Conservation (phyloP, 2,888 invertebrate species). For the Dysmachus trigonus region DNA sequence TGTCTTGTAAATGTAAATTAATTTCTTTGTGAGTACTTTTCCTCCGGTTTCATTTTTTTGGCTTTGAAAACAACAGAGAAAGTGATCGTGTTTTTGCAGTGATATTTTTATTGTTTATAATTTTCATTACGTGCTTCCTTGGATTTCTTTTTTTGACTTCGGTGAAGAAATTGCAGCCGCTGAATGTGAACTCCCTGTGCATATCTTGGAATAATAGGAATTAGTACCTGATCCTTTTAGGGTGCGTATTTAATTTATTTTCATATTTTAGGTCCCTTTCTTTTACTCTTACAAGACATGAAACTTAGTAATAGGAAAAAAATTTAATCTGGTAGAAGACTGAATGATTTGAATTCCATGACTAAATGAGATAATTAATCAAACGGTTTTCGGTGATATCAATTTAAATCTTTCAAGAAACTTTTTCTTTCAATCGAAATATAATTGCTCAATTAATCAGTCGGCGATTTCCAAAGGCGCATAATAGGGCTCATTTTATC, state of each 20-base stretch:
- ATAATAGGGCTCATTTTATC: too few relatives aligned
- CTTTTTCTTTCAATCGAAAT: background rate
- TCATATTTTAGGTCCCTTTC: too few relatives aligned
- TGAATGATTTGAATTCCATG: background rate
- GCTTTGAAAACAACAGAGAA: constrained; percentile 40
- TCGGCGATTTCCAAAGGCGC: background rate
- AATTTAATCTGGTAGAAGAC: background rate
- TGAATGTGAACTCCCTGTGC: background rate
- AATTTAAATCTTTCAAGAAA: too few relatives aligned
- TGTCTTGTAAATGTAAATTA: background rate
- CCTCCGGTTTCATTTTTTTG: constrained; percentile 25
- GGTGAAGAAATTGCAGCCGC: background rate
- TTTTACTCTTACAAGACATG: background rate
- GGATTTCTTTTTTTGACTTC: constrained; percentile 16
- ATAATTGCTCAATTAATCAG: background rate
- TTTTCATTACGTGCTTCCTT: constrained; percentile 27
- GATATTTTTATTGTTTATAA: constrained; percentile 40
- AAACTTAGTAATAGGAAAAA: background rate
- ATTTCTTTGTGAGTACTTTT: constrained; percentile 30
- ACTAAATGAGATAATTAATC: background rate
- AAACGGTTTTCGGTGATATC: background rate
- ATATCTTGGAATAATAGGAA: background rate
- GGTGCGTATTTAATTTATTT: background rate
- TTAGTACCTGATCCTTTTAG: background rate
- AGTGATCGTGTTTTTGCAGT: constrained; percentile 43